phyloP scores from a whole-genome alignment of 1,140 invertebrate species.

The Anthonomus grandis region DNA sequence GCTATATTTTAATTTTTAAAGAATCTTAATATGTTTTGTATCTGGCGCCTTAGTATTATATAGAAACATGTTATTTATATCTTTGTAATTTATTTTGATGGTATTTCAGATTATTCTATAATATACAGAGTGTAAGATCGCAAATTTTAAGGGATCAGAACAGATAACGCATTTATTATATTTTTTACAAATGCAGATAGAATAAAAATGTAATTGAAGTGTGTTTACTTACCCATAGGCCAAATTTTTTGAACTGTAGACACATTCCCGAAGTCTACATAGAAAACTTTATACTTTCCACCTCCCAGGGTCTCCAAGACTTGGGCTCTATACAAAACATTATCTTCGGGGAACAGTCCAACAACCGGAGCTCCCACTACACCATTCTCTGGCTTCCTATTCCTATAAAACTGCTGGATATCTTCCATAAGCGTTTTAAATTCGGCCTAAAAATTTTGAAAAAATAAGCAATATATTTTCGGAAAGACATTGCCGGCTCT shows the following conservation, averaged over 20 bases:
- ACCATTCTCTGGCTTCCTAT: slow-evolving; percentile 50
- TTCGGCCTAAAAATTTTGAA: slow-evolving; percentile 51
- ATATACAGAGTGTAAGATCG: background rate
- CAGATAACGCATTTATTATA: no score
- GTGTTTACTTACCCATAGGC: slow-evolving; percentile 48
- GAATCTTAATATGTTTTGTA: no score
- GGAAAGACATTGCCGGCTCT: slow-evolving; percentile 6
- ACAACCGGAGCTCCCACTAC: slow-evolving; percentile 60
- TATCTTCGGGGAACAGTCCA: slow-evolving; percentile 65
- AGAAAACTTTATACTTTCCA: slow-evolving; percentile 60
- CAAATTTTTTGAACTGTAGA: slow-evolving; percentile 63
- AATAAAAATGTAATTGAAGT: no score
- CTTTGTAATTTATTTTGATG: background rate
- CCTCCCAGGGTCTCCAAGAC: slow-evolving; percentile 53
- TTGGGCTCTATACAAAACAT: slow-evolving; percentile 64
- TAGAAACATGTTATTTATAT: no score
- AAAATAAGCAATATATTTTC: slow-evolving; percentile 7
- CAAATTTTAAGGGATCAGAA: background rate
- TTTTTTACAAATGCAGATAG: no score
- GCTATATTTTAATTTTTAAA: no score
- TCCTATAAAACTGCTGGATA: slow-evolving; percentile 62
- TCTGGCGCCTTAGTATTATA: no score
- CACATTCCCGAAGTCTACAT: slow-evolving; percentile 73
- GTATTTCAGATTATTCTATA: background rate
- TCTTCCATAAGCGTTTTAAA: slow-evolving; percentile 66